These are phyloP conservation scores for Pseudochirops cupreus DNA, from an alignment of 2,797 vertebrate genomes.

Conservation along the genomic window DNA sequence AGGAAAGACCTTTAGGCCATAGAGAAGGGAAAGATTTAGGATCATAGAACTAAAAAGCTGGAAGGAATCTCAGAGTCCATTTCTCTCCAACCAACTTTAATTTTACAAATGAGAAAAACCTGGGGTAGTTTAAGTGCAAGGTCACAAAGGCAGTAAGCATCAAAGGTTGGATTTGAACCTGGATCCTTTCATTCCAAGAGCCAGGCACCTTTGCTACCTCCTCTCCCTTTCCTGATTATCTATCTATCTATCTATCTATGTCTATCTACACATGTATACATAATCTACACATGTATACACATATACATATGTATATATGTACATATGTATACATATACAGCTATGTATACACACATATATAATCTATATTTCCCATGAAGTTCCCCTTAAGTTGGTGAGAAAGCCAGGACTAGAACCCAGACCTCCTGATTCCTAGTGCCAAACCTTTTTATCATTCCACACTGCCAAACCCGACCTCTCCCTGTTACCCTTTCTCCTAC, in stretches of 20 bases:
- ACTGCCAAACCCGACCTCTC: not conserved
- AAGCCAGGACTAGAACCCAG: not conserved
- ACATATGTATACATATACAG: not conserved
- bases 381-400: not conserved
- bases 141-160: not conserved
- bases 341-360: not conserved
- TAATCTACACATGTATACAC: not conserved
- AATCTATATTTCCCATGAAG: not conserved
- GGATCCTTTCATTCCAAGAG: not conserved
- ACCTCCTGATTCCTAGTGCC: not conserved
- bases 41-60: not conserved
- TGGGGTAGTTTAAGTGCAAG: not conserved
- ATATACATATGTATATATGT: too few species aligned
- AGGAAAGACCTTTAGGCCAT: not conserved
- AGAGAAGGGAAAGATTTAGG: not conserved
- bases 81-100: not conserved
- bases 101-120: not conserved
- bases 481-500: not conserved
- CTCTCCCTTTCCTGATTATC: not conserved
- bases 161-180: not conserved
- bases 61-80: not conserved
- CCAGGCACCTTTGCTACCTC: not conserved
- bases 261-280: not conserved
- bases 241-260: not conserved
- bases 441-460: not conserved